Conservation (phyloP, 2,113 vertebrate genomes). For the Cygnus atratus region DNA sequence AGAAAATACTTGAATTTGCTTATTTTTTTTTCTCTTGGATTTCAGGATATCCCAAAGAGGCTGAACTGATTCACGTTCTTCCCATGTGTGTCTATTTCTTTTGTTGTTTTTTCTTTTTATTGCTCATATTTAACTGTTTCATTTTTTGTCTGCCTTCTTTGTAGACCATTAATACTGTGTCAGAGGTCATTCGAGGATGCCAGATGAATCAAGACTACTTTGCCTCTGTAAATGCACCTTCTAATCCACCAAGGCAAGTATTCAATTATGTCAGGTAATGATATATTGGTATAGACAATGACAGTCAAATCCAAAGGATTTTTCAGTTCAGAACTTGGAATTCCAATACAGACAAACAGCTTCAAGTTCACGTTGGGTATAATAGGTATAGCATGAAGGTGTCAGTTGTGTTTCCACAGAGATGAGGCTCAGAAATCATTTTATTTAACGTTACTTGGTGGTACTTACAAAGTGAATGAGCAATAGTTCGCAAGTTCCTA, state of each 20-base stretch:
- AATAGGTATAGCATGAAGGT: neutral
- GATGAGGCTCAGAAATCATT: neutral
- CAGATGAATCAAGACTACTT: slow-evolving; percentile 98
- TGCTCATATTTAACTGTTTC: neutral
- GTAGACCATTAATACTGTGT: slow-evolving; percentile 98
- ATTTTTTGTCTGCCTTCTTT: neutral
- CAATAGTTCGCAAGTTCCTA: neutral
- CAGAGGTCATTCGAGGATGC: slow-evolving; percentile 95
- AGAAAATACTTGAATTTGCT: neutral
- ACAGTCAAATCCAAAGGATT: neutral
- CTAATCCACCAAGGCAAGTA: slow-evolving; percentile 91
- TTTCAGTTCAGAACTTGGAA: neutral
- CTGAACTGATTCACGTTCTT: neutral
- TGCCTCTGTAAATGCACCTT: slow-evolving; percentile 97
- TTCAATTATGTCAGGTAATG: neutral
- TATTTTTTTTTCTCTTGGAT: neutral
- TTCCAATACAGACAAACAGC: accelerated
- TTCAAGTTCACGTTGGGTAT: accelerated
- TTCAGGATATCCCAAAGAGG: neutral
- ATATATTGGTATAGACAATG: neutral
- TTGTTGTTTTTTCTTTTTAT: neutral
- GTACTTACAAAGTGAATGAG: neutral
- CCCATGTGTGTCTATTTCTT: neutral
- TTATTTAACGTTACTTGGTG: no score
- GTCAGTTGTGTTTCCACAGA: neutral